Percentiles rank a stretch among this genome's conserved stretches.
Evolutionary conservation across 1,140 invertebrate species (phyloP).

Genomic region (Drosophila ercepeae): DNA sequence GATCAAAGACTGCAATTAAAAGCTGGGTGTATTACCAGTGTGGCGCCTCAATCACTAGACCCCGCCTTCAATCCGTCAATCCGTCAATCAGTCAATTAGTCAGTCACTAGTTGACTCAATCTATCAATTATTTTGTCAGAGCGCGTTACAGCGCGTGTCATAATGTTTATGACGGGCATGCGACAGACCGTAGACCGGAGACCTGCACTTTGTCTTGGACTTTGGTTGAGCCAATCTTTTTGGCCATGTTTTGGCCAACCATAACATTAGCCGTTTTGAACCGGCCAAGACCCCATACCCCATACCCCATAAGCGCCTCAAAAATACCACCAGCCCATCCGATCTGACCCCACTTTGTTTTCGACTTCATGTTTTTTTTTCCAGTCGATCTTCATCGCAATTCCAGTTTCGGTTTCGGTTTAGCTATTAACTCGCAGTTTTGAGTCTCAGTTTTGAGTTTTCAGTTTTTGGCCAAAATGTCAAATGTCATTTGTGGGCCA

Average conservation of each 20-base stretch:
- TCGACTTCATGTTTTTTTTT: constrained; percentile 15
- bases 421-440: too few relatives aligned
- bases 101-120: constrained; percentile 14
- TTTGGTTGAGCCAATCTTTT: constrained; percentile 12
- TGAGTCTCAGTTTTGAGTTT: too few relatives aligned
- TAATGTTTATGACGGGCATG: constrained; percentile 46
- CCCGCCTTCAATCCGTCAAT: constrained; percentile 2
- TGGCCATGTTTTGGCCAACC: constrained; percentile 1
- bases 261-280: constrained; percentile 34
- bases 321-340: constrained; percentile 34
- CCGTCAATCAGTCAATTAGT: too few relatives aligned
- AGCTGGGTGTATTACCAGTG: constrained; percentile 15
- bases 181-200: neutral
- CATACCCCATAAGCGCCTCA: constrained; percentile 42
- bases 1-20: constrained; percentile 54
- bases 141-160: constrained; percentile 37
- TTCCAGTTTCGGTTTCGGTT: constrained; percentile 29
- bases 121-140: constrained; percentile 28
- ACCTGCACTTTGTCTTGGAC: constrained; percentile 14
- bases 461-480: constrained; percentile 42
- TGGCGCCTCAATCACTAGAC: constrained; percentile 45
- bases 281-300: constrained; percentile 67
- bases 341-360: constrained; percentile 8
- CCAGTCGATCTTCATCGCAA: constrained; percentile 27
- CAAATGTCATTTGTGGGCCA: constrained; percentile 41